phyloP scores from a whole-genome alignment of 2,797 vertebrate genomes.

The Hippocampus kuda region DNA sequence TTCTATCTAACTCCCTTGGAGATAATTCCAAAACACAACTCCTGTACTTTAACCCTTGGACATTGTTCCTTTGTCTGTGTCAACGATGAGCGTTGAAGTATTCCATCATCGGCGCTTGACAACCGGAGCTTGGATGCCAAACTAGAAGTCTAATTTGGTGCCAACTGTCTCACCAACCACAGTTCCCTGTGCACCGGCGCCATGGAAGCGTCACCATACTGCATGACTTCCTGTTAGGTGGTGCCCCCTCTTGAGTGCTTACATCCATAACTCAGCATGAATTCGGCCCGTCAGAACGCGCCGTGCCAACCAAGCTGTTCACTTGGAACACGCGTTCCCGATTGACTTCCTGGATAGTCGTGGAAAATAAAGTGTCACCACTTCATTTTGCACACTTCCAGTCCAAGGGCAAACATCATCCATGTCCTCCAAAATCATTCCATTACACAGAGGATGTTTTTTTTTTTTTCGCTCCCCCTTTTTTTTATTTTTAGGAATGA shows the following conservation, averaged over 20 bases:
- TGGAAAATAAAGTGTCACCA: background rate
- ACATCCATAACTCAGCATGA: background rate
- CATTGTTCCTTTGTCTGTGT: background rate
- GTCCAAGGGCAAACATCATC: conserved; percentile 1
- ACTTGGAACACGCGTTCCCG: background rate
- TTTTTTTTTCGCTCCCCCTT: conserved; percentile 3
- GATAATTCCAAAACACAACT: background rate
- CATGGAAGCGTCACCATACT: background rate
- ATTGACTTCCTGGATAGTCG: background rate
- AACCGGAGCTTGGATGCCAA: background rate
- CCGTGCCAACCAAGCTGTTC: conserved; percentile 3
- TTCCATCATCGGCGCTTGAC: background rate
- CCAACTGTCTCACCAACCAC: background rate
- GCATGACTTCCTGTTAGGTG: conserved; percentile 6
- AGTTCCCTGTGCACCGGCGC: background rate
- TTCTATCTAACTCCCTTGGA: background rate
- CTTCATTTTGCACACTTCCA: conserved; percentile 1
- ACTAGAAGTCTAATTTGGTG: no score
- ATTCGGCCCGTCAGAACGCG: background rate
- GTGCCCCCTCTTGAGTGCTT: background rate
- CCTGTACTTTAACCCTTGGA: background rate
- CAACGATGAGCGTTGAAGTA: background rate
- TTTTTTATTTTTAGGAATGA: conserved; percentile 20
- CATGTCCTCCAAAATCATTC: conserved; percentile 9
- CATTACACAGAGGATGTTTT: conserved; percentile 5